phyloP scores from a whole-genome alignment of 1,140 invertebrate genomes.

The Bombus breviceps region DNA sequence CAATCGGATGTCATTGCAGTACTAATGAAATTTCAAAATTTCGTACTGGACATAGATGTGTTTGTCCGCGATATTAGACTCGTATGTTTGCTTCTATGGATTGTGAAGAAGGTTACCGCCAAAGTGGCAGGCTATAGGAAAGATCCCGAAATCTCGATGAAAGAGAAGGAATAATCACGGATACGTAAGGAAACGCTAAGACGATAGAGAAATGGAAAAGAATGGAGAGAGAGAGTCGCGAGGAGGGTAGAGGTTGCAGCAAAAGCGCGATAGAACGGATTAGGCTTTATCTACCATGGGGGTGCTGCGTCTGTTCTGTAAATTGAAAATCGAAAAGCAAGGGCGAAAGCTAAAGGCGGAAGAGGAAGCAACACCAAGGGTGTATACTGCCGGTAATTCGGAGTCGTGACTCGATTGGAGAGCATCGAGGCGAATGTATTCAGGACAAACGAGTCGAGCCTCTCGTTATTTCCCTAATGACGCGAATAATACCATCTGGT shows the following conservation, averaged over 20 bases:
- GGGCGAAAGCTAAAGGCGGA: background rate
- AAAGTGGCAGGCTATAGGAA: background rate
- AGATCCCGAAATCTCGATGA: background rate
- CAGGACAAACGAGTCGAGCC: background rate
- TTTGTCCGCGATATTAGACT: too few relatives aligned
- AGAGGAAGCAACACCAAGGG: background rate
- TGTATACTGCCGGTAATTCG: constrained; percentile 3
- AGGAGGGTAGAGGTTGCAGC: constrained; percentile 66
- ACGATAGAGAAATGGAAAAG: constrained; percentile 53
- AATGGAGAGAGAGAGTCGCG: constrained; percentile 29
- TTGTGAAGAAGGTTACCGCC: background rate
- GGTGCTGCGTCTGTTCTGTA: constrained; percentile 23
- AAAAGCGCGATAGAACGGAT: constrained; percentile 73
- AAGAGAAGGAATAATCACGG: background rate
- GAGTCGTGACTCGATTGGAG: background rate
- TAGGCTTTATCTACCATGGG: constrained; percentile 67
- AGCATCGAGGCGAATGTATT: background rate
- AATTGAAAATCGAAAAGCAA: constrained; percentile 26
- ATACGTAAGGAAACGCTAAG: constrained; percentile 4
- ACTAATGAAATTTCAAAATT: background rate
- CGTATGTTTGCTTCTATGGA: background rate
- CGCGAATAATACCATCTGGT: constrained; percentile 2
- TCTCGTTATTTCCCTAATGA: background rate
- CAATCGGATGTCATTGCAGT: background rate
- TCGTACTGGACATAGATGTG: background rate